A percentile compares a stretch with the other conserved stretches of the same genome.
phyloP scores from a whole-genome alignment of 2,888 invertebrate species.

The Lithosia quadra region DNA sequence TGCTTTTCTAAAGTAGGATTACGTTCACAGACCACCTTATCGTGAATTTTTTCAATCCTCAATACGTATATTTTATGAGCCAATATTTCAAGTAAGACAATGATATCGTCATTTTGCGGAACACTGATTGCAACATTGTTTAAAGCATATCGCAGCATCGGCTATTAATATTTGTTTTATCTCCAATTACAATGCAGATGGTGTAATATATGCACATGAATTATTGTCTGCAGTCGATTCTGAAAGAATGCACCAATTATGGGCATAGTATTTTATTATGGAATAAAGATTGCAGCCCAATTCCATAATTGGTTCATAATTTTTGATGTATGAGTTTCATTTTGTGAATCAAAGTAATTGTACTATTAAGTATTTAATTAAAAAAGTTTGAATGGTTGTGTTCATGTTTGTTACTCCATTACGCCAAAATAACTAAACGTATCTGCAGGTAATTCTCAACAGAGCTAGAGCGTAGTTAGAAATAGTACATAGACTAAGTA shows the following conservation, averaged over 20 bases:
- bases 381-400: not conserved
- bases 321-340: no score
- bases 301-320: no score
- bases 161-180: conserved; percentile 13
- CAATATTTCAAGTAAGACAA: conserved; percentile 16
- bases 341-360: no score
- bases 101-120: conserved; percentile 3
- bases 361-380: no score
- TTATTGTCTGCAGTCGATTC: not conserved
- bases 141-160: not conserved
- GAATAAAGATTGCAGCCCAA: not conserved
- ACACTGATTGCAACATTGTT: conserved; percentile 20
- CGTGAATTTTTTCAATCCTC: not conserved
- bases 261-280: not conserved
- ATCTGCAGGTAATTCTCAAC: no score
- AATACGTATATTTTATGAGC: not conserved
- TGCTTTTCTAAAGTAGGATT: no score
- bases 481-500: no score
- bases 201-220: not conserved
- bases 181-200: not conserved
- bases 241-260: not conserved
- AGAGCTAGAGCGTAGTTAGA: no score
- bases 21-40: conserved; percentile 4
- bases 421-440: not conserved
- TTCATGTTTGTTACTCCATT: not conserved